Evolutionary conservation across 2,797 vertebrate genomes (phyloP).

Genomic region (Danio albolineatus): DNA sequence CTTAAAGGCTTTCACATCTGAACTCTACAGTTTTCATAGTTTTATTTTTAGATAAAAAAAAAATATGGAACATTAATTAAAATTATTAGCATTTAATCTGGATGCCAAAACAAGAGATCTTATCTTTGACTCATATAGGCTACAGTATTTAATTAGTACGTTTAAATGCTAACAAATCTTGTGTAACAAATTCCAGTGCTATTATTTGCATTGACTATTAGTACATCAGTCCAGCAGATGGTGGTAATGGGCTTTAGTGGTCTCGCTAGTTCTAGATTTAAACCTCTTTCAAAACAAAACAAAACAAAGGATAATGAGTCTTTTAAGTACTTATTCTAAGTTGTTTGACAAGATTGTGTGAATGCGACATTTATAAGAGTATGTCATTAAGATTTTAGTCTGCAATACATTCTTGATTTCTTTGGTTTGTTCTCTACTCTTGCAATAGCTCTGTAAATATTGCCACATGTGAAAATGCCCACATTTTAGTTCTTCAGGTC

Average conservation of each 20-base stretch:
- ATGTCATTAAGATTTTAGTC: not conserved
- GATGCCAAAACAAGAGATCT: too few species aligned
- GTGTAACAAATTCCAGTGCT: too few species aligned
- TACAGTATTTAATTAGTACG: too few species aligned
- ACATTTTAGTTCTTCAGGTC: conserved; percentile 20
- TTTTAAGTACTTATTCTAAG: not conserved
- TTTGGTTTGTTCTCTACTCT: conserved; percentile 19
- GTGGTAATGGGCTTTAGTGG: conserved; percentile 18
- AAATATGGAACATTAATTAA: too few species aligned
- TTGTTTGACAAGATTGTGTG: not conserved
- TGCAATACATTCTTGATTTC: conserved; percentile 2
- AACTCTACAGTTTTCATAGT: too few species aligned
- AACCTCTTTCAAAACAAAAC: not conserved
- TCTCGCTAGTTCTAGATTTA: not conserved
- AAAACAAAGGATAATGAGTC: not conserved
- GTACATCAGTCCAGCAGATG: conserved; percentile 20
- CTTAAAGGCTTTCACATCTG: too few species aligned
- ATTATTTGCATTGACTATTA: not conserved
- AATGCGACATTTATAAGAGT: not conserved
- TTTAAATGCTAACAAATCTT: too few species aligned
- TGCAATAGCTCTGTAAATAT: conserved; percentile 50
- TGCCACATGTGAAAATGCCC: conserved; percentile 23
- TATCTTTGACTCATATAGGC: too few species aligned
- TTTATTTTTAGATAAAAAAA: too few species aligned
- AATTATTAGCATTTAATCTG: too few species aligned